A percentile compares a stretch with the other conserved stretches of the same genome.
phyloP scores from a whole-genome alignment of 2,797 vertebrate genomes.

The Aplochiton taeniatus region DNA sequence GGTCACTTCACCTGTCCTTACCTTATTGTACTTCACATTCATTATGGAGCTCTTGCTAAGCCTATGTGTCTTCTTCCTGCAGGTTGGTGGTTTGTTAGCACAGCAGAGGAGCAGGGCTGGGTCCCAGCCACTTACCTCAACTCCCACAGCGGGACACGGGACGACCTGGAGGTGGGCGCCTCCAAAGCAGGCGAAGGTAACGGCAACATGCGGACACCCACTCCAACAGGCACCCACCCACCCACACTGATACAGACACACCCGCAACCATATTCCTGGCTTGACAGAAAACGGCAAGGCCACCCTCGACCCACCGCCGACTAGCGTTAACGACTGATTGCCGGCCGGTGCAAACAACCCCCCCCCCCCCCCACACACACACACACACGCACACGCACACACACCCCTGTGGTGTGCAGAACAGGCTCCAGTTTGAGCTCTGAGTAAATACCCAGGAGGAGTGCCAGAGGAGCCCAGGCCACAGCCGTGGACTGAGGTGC shows the following conservation, averaged over 20 bases:
- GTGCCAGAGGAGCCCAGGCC: constrained; percentile 49
- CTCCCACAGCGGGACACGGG: constrained; percentile 90
- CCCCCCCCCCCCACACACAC: too few species aligned
- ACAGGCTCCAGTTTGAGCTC: constrained; percentile 66
- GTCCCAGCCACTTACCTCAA: constrained; percentile 96
- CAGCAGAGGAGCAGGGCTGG: constrained; percentile 96
- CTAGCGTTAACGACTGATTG: constrained; percentile 36
- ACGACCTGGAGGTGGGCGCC: constrained; percentile 90
- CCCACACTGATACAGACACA: constrained; percentile 22
- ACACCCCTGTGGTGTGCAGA: constrained; percentile 53
- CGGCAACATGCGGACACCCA: constrained; percentile 22
- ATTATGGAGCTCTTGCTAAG: constrained; percentile 8
- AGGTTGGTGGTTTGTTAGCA: constrained; percentile 99
- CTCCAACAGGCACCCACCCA: constrained; percentile 5
- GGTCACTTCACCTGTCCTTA: background rate
- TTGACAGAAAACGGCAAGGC: background rate
- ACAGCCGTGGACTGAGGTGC: constrained; percentile 31
- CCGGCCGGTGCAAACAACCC: constrained; percentile 45
- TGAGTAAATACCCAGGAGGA: constrained; percentile 52
- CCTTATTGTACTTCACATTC: constrained; percentile 7
- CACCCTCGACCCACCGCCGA: constrained; percentile 16
- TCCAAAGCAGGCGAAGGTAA: constrained; percentile 92
- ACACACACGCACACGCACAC: too few species aligned
- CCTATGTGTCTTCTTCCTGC: constrained; percentile 38
- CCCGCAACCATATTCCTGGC: constrained; percentile 14